Percentiles rank a stretch among this genome's conserved stretches.
These are phyloP conservation scores for Anguilla japonica DNA, from an alignment of 2,113 vertebrate species.

Conservation along the genomic window DNA sequence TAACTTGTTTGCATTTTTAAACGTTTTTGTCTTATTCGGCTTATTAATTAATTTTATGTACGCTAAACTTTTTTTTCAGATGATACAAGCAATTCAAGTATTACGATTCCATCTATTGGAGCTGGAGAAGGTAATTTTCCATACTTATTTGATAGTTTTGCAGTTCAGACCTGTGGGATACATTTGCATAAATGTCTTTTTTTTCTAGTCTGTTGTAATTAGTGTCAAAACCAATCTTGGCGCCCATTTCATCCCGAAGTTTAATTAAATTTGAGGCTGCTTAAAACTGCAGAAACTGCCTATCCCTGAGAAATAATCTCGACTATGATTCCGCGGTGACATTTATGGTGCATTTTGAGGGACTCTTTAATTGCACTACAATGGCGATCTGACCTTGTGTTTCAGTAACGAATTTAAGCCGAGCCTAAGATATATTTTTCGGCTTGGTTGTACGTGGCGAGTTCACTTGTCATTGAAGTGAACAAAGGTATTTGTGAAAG, in stretches of 20 bases:
- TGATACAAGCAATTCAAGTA: slow-evolving; percentile 97
- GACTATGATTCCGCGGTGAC: slow-evolving; percentile 55
- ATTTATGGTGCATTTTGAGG: slow-evolving; percentile 54
- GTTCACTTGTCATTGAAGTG: background rate
- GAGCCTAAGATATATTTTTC: background rate
- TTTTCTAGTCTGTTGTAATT: slow-evolving; percentile 82
- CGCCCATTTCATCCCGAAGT: slow-evolving; percentile 85
- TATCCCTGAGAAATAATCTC: slow-evolving; percentile 73
- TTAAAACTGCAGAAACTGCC: slow-evolving; percentile 74
- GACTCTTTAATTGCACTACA: slow-evolving; percentile 42
- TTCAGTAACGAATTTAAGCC: background rate
- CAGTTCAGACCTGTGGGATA: slow-evolving; percentile 63
- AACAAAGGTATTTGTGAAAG: background rate
- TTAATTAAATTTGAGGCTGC: slow-evolving; percentile 92
- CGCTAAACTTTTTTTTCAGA: slow-evolving; percentile 63
- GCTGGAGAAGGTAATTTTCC: slow-evolving; percentile 89
- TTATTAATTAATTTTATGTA: background rate
- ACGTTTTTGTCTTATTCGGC: background rate
- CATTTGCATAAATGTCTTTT: slow-evolving; percentile 89
- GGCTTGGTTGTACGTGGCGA: background rate
- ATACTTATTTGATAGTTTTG: slow-evolving; percentile 53
- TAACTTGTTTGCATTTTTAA: background rate
- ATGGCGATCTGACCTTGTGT: slow-evolving; percentile 13
- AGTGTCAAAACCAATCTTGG: slow-evolving; percentile 94
- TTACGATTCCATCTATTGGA: slow-evolving; percentile 97